phyloP scores from a whole-genome alignment of 1,140 invertebrate species.

The Scaptomyza montana region DNA sequence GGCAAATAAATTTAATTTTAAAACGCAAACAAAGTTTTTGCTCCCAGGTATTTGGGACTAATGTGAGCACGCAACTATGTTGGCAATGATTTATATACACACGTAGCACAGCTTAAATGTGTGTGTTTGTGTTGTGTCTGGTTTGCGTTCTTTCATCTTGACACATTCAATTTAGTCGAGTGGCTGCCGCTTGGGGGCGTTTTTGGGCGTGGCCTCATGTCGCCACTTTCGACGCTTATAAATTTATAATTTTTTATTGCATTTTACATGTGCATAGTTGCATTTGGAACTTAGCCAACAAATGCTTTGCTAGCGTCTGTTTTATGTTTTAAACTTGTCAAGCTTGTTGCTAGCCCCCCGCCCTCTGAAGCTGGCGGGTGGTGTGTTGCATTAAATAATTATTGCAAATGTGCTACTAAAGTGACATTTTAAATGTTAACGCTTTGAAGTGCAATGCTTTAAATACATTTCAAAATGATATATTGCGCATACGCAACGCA shows the following conservation, averaged over 20 bases:
- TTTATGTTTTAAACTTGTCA: slow-evolving; percentile 27
- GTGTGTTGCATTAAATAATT: slow-evolving; percentile 41
- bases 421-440: slow-evolving; percentile 27
- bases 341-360: background rate
- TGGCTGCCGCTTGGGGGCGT: slow-evolving; percentile 19
- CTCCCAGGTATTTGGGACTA: slow-evolving; percentile 47
- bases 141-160: slow-evolving; percentile 44
- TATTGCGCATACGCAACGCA: slow-evolving; percentile 39
- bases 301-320: slow-evolving; percentile 32
- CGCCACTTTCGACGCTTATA: slow-evolving; percentile 47
- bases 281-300: slow-evolving; percentile 36
- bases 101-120: slow-evolving; percentile 30
- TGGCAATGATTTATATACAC: slow-evolving; percentile 66
- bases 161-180: slow-evolving; percentile 70
- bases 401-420: slow-evolving; percentile 33
- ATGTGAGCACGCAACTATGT: slow-evolving; percentile 73
- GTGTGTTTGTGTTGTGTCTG: slow-evolving; percentile 33
- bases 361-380: background rate
- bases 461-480: slow-evolving; percentile 13
- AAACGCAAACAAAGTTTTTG: slow-evolving; percentile 56
- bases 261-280: slow-evolving; percentile 32
- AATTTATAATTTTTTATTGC: slow-evolving; percentile 59
- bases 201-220: slow-evolving; percentile 47
- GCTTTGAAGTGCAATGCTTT: slow-evolving; percentile 33
- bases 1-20: slow-evolving; percentile 67